Evolutionary conservation across 2,888 invertebrate species (phyloP), one percentile per base, ranked within the genome.

Genomic region (Philaethria dido): DNA sequence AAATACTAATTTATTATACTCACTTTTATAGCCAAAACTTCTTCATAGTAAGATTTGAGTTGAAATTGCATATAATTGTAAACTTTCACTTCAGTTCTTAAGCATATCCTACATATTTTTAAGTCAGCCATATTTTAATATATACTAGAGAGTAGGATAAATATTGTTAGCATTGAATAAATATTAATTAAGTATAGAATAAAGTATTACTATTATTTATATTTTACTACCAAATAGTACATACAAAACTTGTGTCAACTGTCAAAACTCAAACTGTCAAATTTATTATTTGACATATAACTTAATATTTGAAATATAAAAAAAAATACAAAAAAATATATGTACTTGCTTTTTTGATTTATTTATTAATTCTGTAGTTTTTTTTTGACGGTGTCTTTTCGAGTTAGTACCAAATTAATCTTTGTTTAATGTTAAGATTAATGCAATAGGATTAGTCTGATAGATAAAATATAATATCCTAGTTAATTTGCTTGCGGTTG

Each of bases 61-160:
- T 84, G 79, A 73, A 76, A 85, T 70, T 74, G 78, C 74, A 84
- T 75, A 55, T 77, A 80, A 62, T 78, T 78, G 69, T 81, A 89
- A 63, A 84, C 71, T 79, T 84, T 88, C 5, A 80, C 77, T 54
- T 82, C 83, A 9, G 83, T 84, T 48, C 78, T 74, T 55, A 89
- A 74, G 69, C 89, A 89, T 72, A 87, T 84, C 42, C 89, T 78
- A 66, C 89, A 89, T 71, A 88, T 78, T 75, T 85, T 85, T 6
- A 83, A 68, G 22, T 83, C 77, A 18, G 72, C 59, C 74, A 74
- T 74, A 25, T 29, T 66, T 52, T 29, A 44, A 18, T 45, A 29
- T 25, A 33, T 20, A 60, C 1, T 22, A 42, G 0, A 57, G 42
- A 42, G n/a, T 42, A 22, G 1, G n/a, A 29, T 29, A 52, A 52